phyloP scores from a whole-genome alignment of 2,888 invertebrate species.

The Unio delphinus region DNA sequence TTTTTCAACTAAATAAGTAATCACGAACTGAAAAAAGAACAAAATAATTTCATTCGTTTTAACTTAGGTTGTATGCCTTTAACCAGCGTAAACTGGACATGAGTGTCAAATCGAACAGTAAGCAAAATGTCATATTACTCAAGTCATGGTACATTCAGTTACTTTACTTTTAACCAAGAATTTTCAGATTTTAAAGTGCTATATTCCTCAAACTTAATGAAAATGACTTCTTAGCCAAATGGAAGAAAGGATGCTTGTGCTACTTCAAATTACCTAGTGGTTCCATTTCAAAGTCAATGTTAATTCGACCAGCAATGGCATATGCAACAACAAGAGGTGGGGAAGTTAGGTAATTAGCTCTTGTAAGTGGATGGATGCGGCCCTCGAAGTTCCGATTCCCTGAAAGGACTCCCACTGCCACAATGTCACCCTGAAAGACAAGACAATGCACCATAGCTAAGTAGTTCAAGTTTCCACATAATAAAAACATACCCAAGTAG shows the following conservation, averaged over 20 bases:
- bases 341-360: constrained; percentile 98
- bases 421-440: constrained; percentile 83
- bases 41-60: too few species aligned
- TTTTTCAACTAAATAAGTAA: too few species aligned
- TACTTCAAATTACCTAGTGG: constrained; percentile 79
- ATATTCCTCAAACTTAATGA: too few species aligned
- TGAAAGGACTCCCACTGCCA: constrained; percentile 95
- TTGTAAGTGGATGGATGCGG: constrained; percentile 94
- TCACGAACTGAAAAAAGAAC: too few species aligned
- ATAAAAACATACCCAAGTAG: neutral
- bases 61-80: too few species aligned
- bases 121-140: too few species aligned
- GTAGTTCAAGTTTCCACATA: neutral
- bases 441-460: constrained; percentile 2
- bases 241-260: neutral
- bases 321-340: constrained; percentile 97
- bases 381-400: constrained; percentile 99
- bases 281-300: constrained; percentile 93
- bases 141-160: too few species aligned
- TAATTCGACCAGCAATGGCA: constrained; percentile 94
- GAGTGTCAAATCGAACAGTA: too few species aligned
- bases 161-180: too few species aligned
- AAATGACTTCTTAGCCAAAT: too few species aligned
- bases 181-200: too few species aligned
- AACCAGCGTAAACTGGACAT: too few species aligned